phyloP scores from a whole-genome alignment of 2,113 vertebrate species.

The Chiloscyllium plagiosum region DNA sequence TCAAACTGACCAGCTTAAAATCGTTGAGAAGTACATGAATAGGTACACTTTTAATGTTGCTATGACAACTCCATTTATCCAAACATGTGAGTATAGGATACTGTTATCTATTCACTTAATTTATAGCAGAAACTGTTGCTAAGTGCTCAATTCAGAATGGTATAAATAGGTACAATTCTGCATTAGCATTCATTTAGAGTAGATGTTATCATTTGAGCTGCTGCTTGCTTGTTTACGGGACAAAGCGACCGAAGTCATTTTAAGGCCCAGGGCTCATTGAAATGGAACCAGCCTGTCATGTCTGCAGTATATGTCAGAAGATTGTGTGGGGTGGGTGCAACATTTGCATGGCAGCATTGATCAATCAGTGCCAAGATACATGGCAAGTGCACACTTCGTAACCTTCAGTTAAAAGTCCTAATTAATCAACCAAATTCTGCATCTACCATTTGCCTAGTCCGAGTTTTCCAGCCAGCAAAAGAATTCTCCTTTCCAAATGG shows the following conservation, averaged over 20 bases:
- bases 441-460: not conserved
- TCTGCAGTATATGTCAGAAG: no score
- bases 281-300: not conserved
- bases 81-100: not conserved
- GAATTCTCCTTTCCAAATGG: not conserved
- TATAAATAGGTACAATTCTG: not conserved
- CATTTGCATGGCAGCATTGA: not conserved
- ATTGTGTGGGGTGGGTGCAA: no score
- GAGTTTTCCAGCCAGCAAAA: not conserved
- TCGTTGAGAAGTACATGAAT: not conserved
- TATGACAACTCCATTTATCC: constrained; percentile 7
- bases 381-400: not conserved
- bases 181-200: not conserved
- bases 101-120: not conserved
- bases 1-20: not conserved
- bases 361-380: not conserved
- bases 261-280: not conserved
- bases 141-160: not conserved
- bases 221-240: not conserved
- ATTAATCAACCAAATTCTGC: not conserved
- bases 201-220: not conserved
- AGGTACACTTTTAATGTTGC: not conserved
- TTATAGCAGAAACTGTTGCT: constrained; percentile 15
- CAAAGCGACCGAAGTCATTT: not conserved
- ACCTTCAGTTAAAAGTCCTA: not conserved